phyloP scores from a whole-genome alignment of 1,140 invertebrate species.

The Drosophila pruinosa region DNA sequence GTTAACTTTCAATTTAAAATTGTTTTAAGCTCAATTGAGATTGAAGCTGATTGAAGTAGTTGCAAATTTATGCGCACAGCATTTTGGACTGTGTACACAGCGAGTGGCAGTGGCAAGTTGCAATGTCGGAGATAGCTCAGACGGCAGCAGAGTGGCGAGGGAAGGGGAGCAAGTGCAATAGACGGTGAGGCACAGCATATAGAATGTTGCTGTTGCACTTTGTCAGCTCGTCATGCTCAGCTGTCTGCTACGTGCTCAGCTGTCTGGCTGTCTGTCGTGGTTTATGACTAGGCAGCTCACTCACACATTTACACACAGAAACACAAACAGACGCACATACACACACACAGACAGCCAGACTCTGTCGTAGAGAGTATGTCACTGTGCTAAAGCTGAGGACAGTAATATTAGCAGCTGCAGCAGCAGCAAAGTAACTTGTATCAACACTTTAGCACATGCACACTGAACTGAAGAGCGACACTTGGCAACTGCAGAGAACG shows the following conservation, averaged over 20 bases:
- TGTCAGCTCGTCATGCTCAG: conserved; percentile 76
- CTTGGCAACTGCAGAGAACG: conserved; percentile 28
- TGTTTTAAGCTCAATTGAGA: not conserved
- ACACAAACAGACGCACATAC: not conserved
- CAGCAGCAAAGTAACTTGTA: conserved; percentile 71
- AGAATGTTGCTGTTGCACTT: conserved; percentile 62
- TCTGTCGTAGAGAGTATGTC: conserved; percentile 51
- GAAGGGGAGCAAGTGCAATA: not conserved
- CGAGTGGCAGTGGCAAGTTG: not conserved
- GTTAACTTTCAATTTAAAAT: not conserved
- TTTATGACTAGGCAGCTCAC: conserved; percentile 43
- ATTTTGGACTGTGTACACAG: conserved; percentile 7
- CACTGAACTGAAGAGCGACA: conserved; percentile 58
- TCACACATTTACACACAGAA: conserved; percentile 10
- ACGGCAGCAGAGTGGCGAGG: not conserved
- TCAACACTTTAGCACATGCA: conserved; percentile 81
- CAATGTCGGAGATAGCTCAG: not conserved
- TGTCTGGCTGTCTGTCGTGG: conserved; percentile 48
- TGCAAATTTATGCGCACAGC: not conserved
- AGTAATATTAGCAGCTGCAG: conserved; percentile 43
- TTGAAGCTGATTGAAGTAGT: not conserved
- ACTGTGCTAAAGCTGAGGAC: conserved; percentile 58
- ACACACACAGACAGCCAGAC: not conserved
- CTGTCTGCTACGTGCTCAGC: conserved; percentile 66
- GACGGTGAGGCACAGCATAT: not conserved